Conservation (phyloP, 1,140 invertebrate species). For the Penaeus japonicus region DNA sequence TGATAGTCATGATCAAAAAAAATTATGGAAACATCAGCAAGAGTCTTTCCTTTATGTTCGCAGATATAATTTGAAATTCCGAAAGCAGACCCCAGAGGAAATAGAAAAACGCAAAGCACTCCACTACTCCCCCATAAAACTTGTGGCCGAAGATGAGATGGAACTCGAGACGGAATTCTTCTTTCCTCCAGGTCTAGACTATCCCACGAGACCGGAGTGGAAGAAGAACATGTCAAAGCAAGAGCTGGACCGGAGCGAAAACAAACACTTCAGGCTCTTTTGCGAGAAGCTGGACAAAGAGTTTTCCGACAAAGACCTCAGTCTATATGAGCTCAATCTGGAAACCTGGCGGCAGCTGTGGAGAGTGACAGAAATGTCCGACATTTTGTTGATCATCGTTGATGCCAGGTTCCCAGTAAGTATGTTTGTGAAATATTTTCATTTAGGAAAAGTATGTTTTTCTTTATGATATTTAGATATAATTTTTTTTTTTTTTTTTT, state of each 20-base stretch:
- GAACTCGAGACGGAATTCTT: slow-evolving; percentile 68
- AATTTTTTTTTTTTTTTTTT: no score
- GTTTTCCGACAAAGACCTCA: slow-evolving; percentile 67
- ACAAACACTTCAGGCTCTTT: slow-evolving; percentile 69
- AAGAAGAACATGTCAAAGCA: slow-evolving; percentile 76
- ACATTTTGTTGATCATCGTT: slow-evolving; percentile 83
- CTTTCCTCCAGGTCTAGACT: slow-evolving; percentile 77
- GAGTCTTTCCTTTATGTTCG: not conserved
- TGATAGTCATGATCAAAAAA: not conserved
- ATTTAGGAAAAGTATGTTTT: not conserved
- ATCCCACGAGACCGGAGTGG: slow-evolving; percentile 86
- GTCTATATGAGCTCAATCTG: slow-evolving; percentile 88
- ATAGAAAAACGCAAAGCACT: slow-evolving; percentile 69
- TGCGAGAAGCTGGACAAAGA: slow-evolving; percentile 68
- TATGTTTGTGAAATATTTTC: slow-evolving; percentile 54
- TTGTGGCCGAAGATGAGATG: slow-evolving; percentile 73
- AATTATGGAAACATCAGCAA: not conserved
- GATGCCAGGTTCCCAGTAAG: slow-evolving; percentile 84
- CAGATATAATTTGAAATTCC: slow-evolving; percentile 66
- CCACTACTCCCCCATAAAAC: slow-evolving; percentile 68
- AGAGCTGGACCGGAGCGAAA: slow-evolving; percentile 71
- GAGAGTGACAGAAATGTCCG: slow-evolving; percentile 90
- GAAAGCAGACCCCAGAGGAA: slow-evolving; percentile 74
- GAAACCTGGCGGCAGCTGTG: slow-evolving; percentile 94
- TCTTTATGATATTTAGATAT: slow-evolving; percentile 7